phyloP scores from a whole-genome alignment of 2,888 invertebrate genomes.

The Baccha elongata region DNA sequence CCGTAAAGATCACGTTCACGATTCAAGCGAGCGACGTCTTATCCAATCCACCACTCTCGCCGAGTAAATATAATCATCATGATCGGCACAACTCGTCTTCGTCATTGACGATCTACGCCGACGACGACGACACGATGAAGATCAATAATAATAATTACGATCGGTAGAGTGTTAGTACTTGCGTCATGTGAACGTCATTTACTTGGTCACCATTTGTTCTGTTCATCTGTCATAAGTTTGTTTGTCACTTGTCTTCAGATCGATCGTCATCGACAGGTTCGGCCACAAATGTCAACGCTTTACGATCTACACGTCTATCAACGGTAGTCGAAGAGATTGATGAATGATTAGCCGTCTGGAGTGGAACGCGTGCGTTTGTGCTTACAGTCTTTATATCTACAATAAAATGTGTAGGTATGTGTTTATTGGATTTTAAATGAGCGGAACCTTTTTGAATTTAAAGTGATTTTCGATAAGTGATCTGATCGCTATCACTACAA shows the following conservation, averaged over 20 bases:
- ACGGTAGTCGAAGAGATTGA: slow-evolving; percentile 67
- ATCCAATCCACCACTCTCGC: slow-evolving; percentile 31
- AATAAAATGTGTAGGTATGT: slow-evolving; percentile 43
- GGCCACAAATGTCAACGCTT: slow-evolving; percentile 59
- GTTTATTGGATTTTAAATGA: slow-evolving; percentile 61
- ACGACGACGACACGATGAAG: slow-evolving; percentile 5
- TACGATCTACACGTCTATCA: slow-evolving; percentile 62
- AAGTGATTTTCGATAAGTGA: slow-evolving; percentile 34
- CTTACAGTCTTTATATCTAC: slow-evolving; percentile 13
- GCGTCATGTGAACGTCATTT: slow-evolving; percentile 64
- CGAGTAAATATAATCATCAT: slow-evolving; percentile 52
- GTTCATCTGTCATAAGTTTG: slow-evolving; percentile 65
- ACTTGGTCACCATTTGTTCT: slow-evolving; percentile 52
- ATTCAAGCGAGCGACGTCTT: slow-evolving; percentile 25
- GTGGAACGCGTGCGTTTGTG: slow-evolving; percentile 28
- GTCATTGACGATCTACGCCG: slow-evolving; percentile 7
- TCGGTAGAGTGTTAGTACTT: slow-evolving; percentile 47
- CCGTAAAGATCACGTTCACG: slow-evolving; percentile 22
- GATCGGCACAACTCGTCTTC: slow-evolving; percentile 47
- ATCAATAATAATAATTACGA: slow-evolving; percentile 56
- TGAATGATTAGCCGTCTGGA: slow-evolving; percentile 48
- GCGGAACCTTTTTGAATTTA: slow-evolving; percentile 38
- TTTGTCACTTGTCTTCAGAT: slow-evolving; percentile 52
- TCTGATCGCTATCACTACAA: slow-evolving; percentile 37
- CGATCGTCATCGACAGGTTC: slow-evolving; percentile 49